These are phyloP conservation scores for Hydraecia micacea DNA, from an alignment of 2,888 invertebrate genomes.

Conservation along the genomic window DNA sequence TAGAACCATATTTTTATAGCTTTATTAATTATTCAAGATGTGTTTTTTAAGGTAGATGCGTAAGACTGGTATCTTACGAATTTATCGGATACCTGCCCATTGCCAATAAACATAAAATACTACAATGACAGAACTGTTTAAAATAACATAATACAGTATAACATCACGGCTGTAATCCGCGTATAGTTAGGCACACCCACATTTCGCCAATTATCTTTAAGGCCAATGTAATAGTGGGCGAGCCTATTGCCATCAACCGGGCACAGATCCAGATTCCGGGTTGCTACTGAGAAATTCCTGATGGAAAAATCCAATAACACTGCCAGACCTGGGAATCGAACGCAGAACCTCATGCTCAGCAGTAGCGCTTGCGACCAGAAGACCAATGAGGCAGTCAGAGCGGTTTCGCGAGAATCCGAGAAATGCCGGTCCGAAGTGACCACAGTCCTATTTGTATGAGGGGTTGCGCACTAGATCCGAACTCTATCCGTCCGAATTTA, in stretches of 20 bases:
- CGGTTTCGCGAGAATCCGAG: too few species aligned
- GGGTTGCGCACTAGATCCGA: too few species aligned
- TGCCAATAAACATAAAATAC: neutral
- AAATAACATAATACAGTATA: neutral
- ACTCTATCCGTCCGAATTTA: too few species aligned
- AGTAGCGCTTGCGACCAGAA: neutral
- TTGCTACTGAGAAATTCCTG: neutral
- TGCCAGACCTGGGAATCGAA: neutral
- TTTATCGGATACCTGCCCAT: neutral
- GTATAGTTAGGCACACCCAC: too few species aligned
- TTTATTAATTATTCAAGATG: slow-evolving; percentile 48
- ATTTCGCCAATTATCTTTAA: too few species aligned
- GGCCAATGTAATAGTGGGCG: too few species aligned
- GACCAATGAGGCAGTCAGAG: neutral
- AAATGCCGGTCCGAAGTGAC: too few species aligned
- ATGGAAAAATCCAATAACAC: neutral
- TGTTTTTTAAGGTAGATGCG: slow-evolving; percentile 23
- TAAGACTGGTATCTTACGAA: slow-evolving; percentile 32
- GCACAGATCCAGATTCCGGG: neutral
- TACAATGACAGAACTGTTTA: neutral
- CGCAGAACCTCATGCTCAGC: neutral
- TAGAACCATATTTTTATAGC: slow-evolving; percentile 51
- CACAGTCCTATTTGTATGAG: too few species aligned
- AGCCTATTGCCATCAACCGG: too few species aligned
- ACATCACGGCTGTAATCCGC: too few species aligned